phyloP scores from a whole-genome alignment of 2,797 vertebrate genomes.

The Hypotaenidia okinawae region DNA sequence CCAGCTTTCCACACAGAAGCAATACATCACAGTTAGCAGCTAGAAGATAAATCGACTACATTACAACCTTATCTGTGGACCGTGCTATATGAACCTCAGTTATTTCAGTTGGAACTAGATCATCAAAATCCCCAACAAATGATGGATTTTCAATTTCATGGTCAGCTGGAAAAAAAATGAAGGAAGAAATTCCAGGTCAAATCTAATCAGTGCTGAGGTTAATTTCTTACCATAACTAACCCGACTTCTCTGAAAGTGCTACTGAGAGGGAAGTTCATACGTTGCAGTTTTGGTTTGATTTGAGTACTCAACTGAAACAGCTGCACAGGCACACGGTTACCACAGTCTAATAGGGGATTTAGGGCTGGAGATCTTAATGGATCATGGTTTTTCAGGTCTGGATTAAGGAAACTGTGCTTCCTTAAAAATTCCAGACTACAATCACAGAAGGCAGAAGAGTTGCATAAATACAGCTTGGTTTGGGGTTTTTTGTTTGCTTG shows the following conservation, averaged over 20 bases:
- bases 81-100: not conserved
- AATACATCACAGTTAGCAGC: not conserved
- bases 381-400: not conserved
- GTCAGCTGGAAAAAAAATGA: slow-evolving; percentile 32
- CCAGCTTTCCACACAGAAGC: not conserved
- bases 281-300: not conserved
- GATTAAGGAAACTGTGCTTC: rapidly evolving
- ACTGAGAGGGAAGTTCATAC: not conserved
- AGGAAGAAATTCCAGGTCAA: slow-evolving; percentile 10
- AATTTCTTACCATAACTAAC: slow-evolving; percentile 26
- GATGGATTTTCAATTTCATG: not conserved
- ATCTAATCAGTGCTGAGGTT: not conserved
- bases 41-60: not conserved
- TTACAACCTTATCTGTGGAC: not conserved
- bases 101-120: not conserved
- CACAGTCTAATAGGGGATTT: not conserved
- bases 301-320: not conserved
- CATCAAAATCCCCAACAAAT: not conserved
- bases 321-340: not conserved
- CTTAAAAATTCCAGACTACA: not conserved
- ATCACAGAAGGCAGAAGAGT: not conserved
- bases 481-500: too few species aligned
- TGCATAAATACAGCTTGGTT: not conserved
- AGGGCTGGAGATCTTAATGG: not conserved
- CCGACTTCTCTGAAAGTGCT: not conserved